phyloP scores from a whole-genome alignment of 2,888 invertebrate genomes.

The Caenorhabditis sp. region DNA sequence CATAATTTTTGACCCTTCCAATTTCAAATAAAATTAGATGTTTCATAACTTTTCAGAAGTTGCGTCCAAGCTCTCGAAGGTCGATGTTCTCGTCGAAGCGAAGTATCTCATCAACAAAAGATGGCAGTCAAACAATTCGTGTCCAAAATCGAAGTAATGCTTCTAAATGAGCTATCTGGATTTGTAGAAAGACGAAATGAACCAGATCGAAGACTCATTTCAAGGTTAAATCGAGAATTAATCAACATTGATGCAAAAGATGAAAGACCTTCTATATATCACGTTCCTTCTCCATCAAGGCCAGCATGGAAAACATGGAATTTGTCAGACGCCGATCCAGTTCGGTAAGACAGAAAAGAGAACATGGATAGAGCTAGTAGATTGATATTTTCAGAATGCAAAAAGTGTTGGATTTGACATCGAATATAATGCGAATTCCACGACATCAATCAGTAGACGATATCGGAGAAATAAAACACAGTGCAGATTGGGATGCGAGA shows the following conservation, averaged over 20 bases:
- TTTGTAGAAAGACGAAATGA: slow-evolving; percentile 54
- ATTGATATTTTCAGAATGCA: slow-evolving; percentile 44
- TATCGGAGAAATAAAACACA: slow-evolving; percentile 31
- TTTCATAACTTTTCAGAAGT: slow-evolving; percentile 31
- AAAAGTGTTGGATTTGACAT: slow-evolving; percentile 51
- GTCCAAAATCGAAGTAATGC: slow-evolving; percentile 56
- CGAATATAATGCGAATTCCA: slow-evolving; percentile 52
- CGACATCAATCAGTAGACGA: slow-evolving; percentile 1
- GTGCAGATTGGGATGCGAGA: slow-evolving; percentile 54
- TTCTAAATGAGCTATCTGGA: slow-evolving; percentile 52
- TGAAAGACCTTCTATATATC: slow-evolving; percentile 51
- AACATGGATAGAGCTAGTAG: too few species aligned
- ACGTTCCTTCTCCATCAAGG: slow-evolving; percentile 55
- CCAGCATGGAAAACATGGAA: slow-evolving; percentile 61
- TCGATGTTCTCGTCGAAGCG: slow-evolving; percentile 52
- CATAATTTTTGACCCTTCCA: too few species aligned
- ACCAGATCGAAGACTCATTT: slow-evolving; percentile 52
- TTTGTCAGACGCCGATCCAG: slow-evolving; percentile 49
- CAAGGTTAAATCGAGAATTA: slow-evolving; percentile 49
- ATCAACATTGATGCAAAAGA: slow-evolving; percentile 46
- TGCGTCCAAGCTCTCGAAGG: slow-evolving; percentile 58
- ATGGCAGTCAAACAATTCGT: slow-evolving; percentile 57
- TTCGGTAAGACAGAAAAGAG: slow-evolving; percentile 27
- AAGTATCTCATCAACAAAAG: slow-evolving; percentile 56
- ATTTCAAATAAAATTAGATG: neutral